These are phyloP conservation scores for Phthorimaea operculella DNA, from an alignment of 1,140 invertebrate genomes.

Conservation along the genomic window DNA sequence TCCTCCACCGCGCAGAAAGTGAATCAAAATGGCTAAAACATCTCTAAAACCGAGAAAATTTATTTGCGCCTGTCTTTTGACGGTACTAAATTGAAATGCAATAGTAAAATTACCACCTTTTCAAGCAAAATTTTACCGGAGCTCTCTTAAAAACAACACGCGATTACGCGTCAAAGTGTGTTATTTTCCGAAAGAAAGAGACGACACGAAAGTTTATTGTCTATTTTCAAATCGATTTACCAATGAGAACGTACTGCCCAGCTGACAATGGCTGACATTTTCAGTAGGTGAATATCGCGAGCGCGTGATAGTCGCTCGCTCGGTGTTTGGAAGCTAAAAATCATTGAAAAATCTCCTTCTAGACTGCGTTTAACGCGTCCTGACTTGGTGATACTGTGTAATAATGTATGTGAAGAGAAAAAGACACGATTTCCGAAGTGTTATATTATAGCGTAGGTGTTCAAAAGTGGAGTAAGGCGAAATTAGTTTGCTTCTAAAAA, in stretches of 20 bases:
- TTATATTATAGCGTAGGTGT: slow-evolving; percentile 64
- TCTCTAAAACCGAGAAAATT: too few relatives aligned
- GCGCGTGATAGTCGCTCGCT: slow-evolving; percentile 35
- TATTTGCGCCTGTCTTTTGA: too few relatives aligned
- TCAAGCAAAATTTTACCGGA: too few relatives aligned
- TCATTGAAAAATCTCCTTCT: slow-evolving; percentile 36
- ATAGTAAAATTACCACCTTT: too few relatives aligned
- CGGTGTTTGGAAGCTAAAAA: slow-evolving; percentile 20
- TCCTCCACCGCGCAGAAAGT: too few relatives aligned
- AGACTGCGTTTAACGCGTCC: slow-evolving; percentile 49
- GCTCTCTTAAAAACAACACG: too few relatives aligned
- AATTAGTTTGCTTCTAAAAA: slow-evolving; percentile 45
- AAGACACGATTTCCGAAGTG: slow-evolving; percentile 60
- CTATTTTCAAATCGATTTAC: slow-evolving; percentile 59
- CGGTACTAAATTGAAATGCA: too few relatives aligned
- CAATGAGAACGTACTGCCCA: slow-evolving; percentile 48
- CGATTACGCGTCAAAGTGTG: too few relatives aligned
- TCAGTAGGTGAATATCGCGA: slow-evolving; percentile 44
- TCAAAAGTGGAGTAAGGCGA: slow-evolving; percentile 43
- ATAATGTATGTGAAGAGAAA: slow-evolving; percentile 66
- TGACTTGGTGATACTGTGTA: slow-evolving; percentile 51
- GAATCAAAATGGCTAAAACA: too few relatives aligned
- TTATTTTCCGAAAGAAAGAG: slow-evolving; percentile 20
- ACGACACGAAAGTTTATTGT: slow-evolving; percentile 29
- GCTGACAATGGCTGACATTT: slow-evolving; percentile 64